These are phyloP conservation scores for Megalopta genalis DNA, from an alignment of 1,140 invertebrate species.

Conservation along the genomic window DNA sequence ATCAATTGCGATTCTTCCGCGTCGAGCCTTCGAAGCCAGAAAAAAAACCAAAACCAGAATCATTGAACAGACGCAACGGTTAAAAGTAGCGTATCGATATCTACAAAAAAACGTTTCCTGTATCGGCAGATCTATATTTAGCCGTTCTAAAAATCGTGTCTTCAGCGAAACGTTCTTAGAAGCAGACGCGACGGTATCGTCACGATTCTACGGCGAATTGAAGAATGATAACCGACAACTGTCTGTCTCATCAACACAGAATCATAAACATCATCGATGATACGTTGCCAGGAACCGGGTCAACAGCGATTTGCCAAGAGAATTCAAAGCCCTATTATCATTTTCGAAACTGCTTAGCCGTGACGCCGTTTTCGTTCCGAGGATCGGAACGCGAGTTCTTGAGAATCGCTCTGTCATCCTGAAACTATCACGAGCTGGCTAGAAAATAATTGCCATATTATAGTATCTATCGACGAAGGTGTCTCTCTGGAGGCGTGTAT, in stretches of 20 bases:
- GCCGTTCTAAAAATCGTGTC: conserved; percentile 12
- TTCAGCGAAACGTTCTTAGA: neutral
- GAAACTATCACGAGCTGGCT: neutral
- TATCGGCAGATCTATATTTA: conserved; percentile 11
- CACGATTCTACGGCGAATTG: neutral
- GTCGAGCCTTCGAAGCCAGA: too few species aligned
- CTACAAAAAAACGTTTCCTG: conserved; percentile 22
- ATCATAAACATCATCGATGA: neutral
- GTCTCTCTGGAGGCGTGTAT: conserved; percentile 17
- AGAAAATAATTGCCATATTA: neutral
- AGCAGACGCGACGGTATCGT: neutral
- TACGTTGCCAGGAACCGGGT: neutral
- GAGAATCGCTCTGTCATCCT: too few species aligned
- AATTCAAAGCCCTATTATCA: neutral
- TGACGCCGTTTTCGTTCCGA: too few species aligned
- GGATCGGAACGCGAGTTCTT: neutral
- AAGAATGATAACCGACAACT: neutral
- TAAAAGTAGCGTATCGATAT: neutral
- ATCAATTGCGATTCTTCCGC: too few species aligned
- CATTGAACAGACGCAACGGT: neutral
- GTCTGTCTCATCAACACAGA: neutral
- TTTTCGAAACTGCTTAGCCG: neutral
- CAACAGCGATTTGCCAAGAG: neutral
- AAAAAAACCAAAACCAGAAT: neutral
- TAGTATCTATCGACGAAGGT: neutral